These are phyloP conservation scores for Lacerta agilis DNA, from an alignment of 2,797 vertebrate species.

Conservation along the genomic window DNA sequence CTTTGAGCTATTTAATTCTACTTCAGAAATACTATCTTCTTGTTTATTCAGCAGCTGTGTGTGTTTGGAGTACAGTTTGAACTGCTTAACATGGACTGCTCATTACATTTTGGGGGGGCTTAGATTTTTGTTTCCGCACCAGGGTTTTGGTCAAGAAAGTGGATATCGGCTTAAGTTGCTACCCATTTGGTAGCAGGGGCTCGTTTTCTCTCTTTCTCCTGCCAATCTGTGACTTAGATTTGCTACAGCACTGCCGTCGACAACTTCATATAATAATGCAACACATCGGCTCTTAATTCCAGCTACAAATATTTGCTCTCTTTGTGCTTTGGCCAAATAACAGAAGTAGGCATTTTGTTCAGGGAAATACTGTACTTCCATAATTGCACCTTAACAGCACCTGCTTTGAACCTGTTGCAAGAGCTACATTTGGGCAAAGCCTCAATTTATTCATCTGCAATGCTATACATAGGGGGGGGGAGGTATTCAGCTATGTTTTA, in stretches of 20 bases:
- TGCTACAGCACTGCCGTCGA: conserved; percentile 44
- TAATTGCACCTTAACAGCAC: conserved; percentile 75
- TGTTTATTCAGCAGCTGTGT: conserved; percentile 89
- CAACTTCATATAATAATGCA: conserved; percentile 74
- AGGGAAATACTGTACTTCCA: conserved; percentile 70
- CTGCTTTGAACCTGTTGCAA: conserved; percentile 75
- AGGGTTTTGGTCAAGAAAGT: conserved; percentile 64
- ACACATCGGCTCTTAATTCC: conserved; percentile 75
- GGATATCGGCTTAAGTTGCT: conserved; percentile 63
- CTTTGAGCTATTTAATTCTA: conserved; percentile 98
- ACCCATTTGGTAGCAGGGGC: conserved; percentile 27
- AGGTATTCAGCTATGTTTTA: too few species aligned
- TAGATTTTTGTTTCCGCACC: conserved; percentile 74
- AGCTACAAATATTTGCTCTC: conserved; percentile 82
- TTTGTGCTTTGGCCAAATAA: conserved; percentile 77
- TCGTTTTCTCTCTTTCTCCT: conserved; percentile 7
- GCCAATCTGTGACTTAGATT: conserved; percentile 48
- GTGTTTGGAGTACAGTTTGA: conserved; percentile 82
- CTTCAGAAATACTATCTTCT: conserved; percentile 92
- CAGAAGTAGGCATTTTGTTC: conserved; percentile 74
- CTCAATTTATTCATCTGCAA: conserved; percentile 54
- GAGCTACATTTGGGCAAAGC: conserved; percentile 66
- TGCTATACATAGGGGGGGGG: conserved; percentile 29
- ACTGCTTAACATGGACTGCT: conserved; percentile 88
- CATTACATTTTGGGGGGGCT: conserved; percentile 81